Conservation (phyloP, 92 coral and sea anemone genomes). For the Zoanthus solanderi region DNA sequence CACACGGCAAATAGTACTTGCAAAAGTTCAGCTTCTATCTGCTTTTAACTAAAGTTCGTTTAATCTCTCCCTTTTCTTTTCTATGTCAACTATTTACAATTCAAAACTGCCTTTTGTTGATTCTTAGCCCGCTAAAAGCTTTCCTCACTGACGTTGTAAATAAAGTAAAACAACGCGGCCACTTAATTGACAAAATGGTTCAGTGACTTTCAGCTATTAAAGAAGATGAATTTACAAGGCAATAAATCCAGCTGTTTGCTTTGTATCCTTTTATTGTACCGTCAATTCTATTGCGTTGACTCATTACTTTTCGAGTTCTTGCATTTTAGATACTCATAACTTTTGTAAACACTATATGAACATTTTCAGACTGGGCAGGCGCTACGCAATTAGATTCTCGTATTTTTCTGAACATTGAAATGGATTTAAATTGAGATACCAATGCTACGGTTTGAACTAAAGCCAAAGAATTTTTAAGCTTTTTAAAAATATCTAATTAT, state of each 20-base stretch:
- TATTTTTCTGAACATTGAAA: neutral
- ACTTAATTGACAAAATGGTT: constrained; percentile 15
- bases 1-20: neutral
- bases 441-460: neutral
- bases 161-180: constrained; percentile 1
- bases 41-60: neutral
- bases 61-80: constrained; percentile 33
- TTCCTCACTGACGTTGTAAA: constrained; percentile 27
- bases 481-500: too few relatives aligned
- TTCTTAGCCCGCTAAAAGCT: constrained; percentile 37
- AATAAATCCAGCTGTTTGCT: neutral
- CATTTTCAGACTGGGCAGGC: too few relatives aligned
- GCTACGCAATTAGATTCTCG: neutral
- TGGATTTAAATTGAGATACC: neutral
- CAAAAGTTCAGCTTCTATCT: constrained; percentile 8
- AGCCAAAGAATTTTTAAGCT: too few relatives aligned
- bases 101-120: constrained; percentile 20
- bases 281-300: neutral
- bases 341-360: too few relatives aligned
- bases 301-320: neutral
- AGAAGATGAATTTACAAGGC: constrained; percentile 26
- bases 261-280: neutral
- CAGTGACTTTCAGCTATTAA: neutral
- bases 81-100: constrained; percentile 36
- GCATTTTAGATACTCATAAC: neutral